These are phyloP conservation scores for Doryteuthis pealeii DNA, from an alignment of 1,140 invertebrate genomes.

Conservation along the genomic window DNA sequence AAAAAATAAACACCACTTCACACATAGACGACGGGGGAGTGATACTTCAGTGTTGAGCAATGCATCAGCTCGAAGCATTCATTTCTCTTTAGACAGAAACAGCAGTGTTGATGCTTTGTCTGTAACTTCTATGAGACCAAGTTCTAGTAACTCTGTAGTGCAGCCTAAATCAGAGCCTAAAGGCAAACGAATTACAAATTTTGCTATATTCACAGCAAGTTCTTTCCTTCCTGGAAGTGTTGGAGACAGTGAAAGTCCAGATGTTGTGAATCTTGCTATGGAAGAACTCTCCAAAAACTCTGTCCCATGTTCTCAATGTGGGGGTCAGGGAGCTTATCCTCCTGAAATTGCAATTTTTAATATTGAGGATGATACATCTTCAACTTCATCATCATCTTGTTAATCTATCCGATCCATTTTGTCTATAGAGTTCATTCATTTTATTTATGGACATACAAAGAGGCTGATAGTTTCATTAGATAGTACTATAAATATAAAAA, in stretches of 20 bases:
- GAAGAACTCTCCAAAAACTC: neutral
- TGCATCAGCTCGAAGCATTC: slow-evolving; percentile 37
- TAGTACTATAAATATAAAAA: no score
- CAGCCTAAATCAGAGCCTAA: slow-evolving; percentile 18
- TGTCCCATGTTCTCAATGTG: neutral
- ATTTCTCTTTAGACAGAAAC: slow-evolving; percentile 30
- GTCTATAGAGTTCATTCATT: no score
- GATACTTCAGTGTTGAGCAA: slow-evolving; percentile 36
- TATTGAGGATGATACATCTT: neutral
- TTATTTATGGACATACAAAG: no score
- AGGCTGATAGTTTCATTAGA: no score
- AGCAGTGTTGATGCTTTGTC: slow-evolving; percentile 25
- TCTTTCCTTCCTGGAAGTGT: slow-evolving; percentile 19
- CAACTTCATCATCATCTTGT: neutral
- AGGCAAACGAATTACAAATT: slow-evolving; percentile 24
- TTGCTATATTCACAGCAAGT: slow-evolving; percentile 32
- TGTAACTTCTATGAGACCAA: slow-evolving; percentile 21
- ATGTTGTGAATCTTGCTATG: neutral
- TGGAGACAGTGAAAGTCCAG: neutral
- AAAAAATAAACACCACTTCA: neutral
- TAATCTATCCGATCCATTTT: no score
- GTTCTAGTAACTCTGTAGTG: slow-evolving; percentile 16
- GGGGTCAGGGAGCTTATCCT: neutral
- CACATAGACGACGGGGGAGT: slow-evolving; percentile 27
- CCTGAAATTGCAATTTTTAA: slow-evolving; percentile 8